Conservation (phyloP, 1,140 invertebrate genomes). For the Chlorops oryzae region DNA sequence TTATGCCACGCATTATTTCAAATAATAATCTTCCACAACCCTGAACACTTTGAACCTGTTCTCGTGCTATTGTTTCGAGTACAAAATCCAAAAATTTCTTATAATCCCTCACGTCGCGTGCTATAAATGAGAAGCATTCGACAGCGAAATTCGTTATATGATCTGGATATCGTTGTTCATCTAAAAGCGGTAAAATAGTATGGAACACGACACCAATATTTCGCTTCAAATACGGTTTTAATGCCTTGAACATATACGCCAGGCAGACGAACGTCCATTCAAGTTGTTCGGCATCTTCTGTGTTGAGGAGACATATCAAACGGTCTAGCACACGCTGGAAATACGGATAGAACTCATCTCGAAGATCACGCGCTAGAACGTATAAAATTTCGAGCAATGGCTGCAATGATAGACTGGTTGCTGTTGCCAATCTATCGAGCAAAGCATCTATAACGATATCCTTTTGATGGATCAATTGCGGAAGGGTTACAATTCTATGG, state of each 20-base stretch:
- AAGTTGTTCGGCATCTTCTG: constrained; percentile 72
- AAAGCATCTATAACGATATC: constrained; percentile 66
- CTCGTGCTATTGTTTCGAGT: constrained; percentile 59
- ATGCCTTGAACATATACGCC: constrained; percentile 82
- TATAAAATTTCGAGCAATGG: constrained; percentile 81
- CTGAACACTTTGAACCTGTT: constrained; percentile 59
- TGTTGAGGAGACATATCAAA: constrained; percentile 65
- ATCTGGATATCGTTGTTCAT: constrained; percentile 60
- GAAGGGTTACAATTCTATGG: constrained; percentile 65
- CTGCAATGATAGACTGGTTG: constrained; percentile 66
- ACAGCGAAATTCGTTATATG: constrained; percentile 91
- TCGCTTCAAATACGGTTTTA: constrained; percentile 75
- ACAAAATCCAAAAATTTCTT: constrained; percentile 66
- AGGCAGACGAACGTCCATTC: constrained; percentile 77
- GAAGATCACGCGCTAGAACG: constrained; percentile 76
- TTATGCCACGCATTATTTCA: constrained; percentile 75
- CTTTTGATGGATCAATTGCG: constrained; percentile 73
- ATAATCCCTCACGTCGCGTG: constrained; percentile 78
- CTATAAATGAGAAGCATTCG: constrained; percentile 88
- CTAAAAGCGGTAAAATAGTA: constrained; percentile 67
- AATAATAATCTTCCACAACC: constrained; percentile 80
- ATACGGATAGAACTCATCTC: constrained; percentile 78
- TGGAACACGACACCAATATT: constrained; percentile 70
- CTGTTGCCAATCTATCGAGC: constrained; percentile 63
- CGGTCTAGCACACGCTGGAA: constrained; percentile 64